Conservation (phyloP, 2,797 vertebrate species). For the Sebastes nivosus region DNA sequence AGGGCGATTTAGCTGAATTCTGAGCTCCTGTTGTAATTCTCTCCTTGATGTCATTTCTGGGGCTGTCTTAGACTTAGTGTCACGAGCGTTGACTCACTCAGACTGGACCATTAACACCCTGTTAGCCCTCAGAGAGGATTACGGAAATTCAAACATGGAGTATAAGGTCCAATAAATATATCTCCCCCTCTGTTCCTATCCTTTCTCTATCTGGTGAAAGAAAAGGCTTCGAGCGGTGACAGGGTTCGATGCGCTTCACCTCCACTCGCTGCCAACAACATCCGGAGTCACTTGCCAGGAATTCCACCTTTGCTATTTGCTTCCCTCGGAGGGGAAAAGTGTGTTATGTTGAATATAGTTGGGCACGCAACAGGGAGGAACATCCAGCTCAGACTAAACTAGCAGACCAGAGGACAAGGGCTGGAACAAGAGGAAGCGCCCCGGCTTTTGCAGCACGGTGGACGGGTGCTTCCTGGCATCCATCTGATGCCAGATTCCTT, state of each 20-base stretch:
- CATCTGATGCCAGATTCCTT: conserved; percentile 66
- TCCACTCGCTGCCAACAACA: conserved; percentile 84
- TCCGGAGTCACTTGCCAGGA: conserved; percentile 90
- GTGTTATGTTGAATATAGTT: conserved; percentile 77
- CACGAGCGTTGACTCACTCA: conserved; percentile 25
- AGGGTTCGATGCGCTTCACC: conserved; percentile 79
- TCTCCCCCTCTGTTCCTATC: conserved; percentile 1
- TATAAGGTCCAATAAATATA: conserved; percentile 14
- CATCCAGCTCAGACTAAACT: conserved; percentile 59
- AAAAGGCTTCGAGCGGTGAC: conserved; percentile 43
- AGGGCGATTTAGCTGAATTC: conserved; percentile 33
- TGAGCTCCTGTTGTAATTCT: conserved; percentile 54
- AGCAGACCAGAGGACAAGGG: conserved; percentile 23
- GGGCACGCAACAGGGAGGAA: conserved; percentile 59
- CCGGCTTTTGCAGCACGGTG: conserved; percentile 38
- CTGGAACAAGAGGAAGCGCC: conserved; percentile 45
- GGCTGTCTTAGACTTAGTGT: conserved; percentile 44
- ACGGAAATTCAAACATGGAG: conserved; percentile 6
- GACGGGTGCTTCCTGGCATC: conserved; percentile 49
- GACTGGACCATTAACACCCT: conserved; percentile 36
- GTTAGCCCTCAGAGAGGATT: conserved; percentile 28
- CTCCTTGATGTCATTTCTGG: conserved; percentile 52
- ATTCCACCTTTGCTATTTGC: conserved; percentile 90
- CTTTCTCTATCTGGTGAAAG: conserved; percentile 36
- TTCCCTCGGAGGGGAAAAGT: conserved; percentile 90